Base-by-base conservation (phyloP, 2,113 vertebrate species). In the Scophthalmus maximus region DNA sequence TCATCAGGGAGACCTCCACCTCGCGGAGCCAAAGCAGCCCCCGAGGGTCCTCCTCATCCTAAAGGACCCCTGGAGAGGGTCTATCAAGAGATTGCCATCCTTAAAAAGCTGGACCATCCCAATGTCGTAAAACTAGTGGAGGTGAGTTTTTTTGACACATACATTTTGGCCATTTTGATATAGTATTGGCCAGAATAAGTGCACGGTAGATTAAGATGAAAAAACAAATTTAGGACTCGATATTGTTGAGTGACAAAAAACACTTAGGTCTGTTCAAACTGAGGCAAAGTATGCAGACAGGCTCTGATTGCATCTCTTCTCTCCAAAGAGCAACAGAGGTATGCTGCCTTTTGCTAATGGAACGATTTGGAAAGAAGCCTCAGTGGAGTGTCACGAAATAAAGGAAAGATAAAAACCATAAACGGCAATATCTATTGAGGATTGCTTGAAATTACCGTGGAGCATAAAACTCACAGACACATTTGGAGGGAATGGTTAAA, bases 41-140 rank as follows among this genome's bases (percentile, higher is more conserved):
- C 95, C 0, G 95, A 97, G 57, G 94, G 95, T 29, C 95, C 93
- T 23, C 59, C 94, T 68, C 96, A 96, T 68, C 96, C 92, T 58
- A 93, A 95, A 79, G 97, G 97, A 11, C 97, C 97, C 53, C 95
- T 99, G 0, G 98, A 98, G 42, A 94, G 97, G 63, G 98, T 99
- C 63, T 97, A 99, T 90, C 98, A 99, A 86, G 98, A 99, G 89
- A 99, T 99, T 0, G 98, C 98, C 87, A 99, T 99, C 86, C 92
- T 99, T 51, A 99, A 98, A 88, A 99, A 99, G 85, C 92, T 99
- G 56, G 97, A 99, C 88, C 98, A 99, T 86, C 95, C 97, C 68
- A 99, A 99, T 0, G 97, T 98, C 68, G 98, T 99, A 80, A 99
- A 98, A 83, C 92, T 99, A 65, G 96, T 99, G 59, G 97, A 99